Base-by-base conservation (phyloP, 2,113 vertebrate species). In the Cettia cetti region DNA sequence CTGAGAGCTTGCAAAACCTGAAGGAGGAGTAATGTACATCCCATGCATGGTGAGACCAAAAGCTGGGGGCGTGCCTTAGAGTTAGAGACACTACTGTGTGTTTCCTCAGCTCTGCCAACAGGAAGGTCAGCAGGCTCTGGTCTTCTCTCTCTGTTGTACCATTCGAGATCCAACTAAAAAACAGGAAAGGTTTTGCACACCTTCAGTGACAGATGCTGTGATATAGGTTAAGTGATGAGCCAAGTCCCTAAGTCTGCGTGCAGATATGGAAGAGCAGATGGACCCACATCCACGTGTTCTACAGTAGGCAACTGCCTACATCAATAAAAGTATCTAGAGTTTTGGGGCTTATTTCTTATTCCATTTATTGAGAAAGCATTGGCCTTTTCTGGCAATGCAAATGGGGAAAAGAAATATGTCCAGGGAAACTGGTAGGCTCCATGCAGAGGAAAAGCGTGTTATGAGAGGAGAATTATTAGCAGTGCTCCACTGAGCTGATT, bases 401-500 rank as follows among this genome's bases (percentile, higher is more conserved):
- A 71, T 22, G 10, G 8, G 21, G 19, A 21, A 76, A 79, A 89
- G 18, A 64, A 75, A 8, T 33, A 37, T 4, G 15, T 23, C n/a
- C 40, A 20, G 47, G 54, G 53, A 79, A 72, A 47, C 5, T 50
- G 59, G 10, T 69, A n/a, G 50, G 45, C 37, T 76, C 28, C 7
- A 2, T 9, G 23, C 4, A 11, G 78, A 89, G 82, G 78, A 85
- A 74, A 87, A 91, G 45, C 16, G 1, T 50, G 85, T 72, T 47
- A 40, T 71, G 82, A 90, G 78, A 82, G 75, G 42, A 76, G 40
- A 85, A 80, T 91, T 69, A 70, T 68, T 65, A 87, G 86, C 85
- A 76, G 70, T 61, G 59, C 53, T 95, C 56, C 60, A 27, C 83
- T 90, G 83, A 82, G 81, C 70, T 91, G 66, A 16, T 85, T 95